phyloP scores from a whole-genome alignment of 2,113 vertebrate species.

The Chascanopsetta lugubris region DNA sequence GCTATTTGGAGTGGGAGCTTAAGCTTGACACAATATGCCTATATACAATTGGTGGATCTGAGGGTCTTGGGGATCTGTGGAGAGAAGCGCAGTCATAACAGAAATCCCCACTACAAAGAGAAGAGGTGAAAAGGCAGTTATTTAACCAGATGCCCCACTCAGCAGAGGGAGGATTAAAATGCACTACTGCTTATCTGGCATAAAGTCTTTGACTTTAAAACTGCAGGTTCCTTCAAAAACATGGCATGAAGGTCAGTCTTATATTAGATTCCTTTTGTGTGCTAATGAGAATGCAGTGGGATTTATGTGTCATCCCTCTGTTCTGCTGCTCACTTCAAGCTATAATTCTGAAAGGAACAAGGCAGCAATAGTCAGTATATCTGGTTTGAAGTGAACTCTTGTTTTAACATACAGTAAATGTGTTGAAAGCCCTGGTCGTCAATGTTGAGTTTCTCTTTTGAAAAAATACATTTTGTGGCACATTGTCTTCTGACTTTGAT shows the following conservation, averaged over 20 bases:
- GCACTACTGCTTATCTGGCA: slow-evolving; percentile 79
- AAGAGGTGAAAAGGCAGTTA: slow-evolving; percentile 80
- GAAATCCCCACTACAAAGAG: slow-evolving; percentile 79
- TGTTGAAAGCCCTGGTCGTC: slow-evolving; percentile 12
- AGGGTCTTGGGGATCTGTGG: slow-evolving; percentile 74
- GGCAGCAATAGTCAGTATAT: slow-evolving; percentile 14
- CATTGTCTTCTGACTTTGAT: not conserved
- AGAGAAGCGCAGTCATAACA: slow-evolving; percentile 73
- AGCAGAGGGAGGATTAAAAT: slow-evolving; percentile 83
- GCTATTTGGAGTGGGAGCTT: slow-evolving; percentile 72
- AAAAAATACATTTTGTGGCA: no score
- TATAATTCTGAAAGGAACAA: slow-evolving; percentile 50
- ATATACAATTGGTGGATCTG: slow-evolving; percentile 76
- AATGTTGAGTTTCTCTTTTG: not conserved
- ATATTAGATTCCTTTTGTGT: slow-evolving; percentile 76
- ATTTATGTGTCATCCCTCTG: slow-evolving; percentile 59
- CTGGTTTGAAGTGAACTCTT: slow-evolving; percentile 23
- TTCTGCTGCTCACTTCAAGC: slow-evolving; percentile 41
- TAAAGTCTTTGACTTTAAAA: slow-evolving; percentile 80
- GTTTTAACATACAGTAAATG: slow-evolving; percentile 28
- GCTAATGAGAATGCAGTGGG: slow-evolving; percentile 72
- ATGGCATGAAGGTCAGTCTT: slow-evolving; percentile 79
- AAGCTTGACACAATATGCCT: slow-evolving; percentile 74
- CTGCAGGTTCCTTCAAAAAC: slow-evolving; percentile 75
- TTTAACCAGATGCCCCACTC: slow-evolving; percentile 83